phyloP scores from a whole-genome alignment of 2,797 vertebrate genomes.

The Leptodactylus fallax region DNA sequence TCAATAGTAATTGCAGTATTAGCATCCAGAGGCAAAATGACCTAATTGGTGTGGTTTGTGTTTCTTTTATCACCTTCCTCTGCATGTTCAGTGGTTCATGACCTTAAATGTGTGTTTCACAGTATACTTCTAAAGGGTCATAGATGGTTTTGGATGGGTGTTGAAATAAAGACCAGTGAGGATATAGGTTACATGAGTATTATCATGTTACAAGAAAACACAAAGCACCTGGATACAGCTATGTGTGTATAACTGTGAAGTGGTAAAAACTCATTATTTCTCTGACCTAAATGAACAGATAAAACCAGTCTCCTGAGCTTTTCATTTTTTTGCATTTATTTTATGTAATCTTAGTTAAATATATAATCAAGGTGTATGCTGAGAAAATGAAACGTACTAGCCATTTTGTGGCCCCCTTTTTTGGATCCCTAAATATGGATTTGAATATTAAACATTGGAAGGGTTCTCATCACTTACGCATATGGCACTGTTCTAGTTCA shows the following conservation, averaged over 20 bases:
- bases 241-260: neutral
- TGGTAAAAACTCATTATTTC: neutral
- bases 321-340: neutral
- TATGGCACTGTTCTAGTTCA: too few species aligned
- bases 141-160: neutral
- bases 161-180: constrained; percentile 5
- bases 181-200: neutral
- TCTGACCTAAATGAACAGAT: neutral
- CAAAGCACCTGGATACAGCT: neutral
- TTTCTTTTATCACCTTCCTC: neutral
- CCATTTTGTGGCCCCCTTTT: too few species aligned
- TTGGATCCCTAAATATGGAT: too few species aligned
- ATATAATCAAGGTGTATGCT: neutral
- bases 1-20: neutral
- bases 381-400: neutral
- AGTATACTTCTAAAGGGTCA: neutral
- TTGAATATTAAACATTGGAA: too few species aligned
- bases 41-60: neutral
- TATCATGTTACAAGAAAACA: constrained; percentile 23
- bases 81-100: neutral
- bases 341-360: neutral
- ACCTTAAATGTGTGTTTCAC: neutral
- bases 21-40: neutral
- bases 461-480: too few species aligned
- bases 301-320: constrained; percentile 9